These are phyloP conservation scores for Steinernema feltiae DNA, from an alignment of 1,140 invertebrate genomes.

Conservation along the genomic window DNA sequence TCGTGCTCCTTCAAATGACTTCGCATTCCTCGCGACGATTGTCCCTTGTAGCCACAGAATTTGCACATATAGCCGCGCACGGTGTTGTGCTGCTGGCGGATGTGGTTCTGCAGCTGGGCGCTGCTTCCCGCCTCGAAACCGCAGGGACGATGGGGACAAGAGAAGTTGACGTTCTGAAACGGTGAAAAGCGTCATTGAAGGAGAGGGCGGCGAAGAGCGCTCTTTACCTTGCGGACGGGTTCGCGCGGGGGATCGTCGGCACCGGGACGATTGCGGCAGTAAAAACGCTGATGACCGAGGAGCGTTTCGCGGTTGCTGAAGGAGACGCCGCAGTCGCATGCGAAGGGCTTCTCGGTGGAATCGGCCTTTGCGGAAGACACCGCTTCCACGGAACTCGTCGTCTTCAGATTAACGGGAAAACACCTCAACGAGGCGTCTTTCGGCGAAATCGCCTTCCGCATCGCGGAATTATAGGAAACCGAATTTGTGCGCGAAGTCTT, in stretches of 20 bases:
- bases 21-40: background rate
- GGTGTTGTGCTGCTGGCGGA: slow-evolving; percentile 19
- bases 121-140: background rate
- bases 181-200: background rate
- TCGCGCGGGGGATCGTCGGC: slow-evolving; percentile 16
- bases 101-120: slow-evolving; percentile 19
- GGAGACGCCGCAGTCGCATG: slow-evolving; percentile 26
- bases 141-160: slow-evolving; percentile 21
- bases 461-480: too few relatives aligned
- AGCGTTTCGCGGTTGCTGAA: slow-evolving; percentile 21
- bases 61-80: slow-evolving; percentile 30
- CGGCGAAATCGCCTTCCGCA: too few relatives aligned
- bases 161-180: slow-evolving; percentile 19
- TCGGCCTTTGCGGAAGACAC: background rate
- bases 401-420: too few relatives aligned
- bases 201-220: too few relatives aligned
- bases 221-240: slow-evolving; percentile 23
- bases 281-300: slow-evolving; percentile 25
- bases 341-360: slow-evolving; percentile 25
- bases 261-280: slow-evolving; percentile 19
- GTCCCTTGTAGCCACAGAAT: slow-evolving; percentile 24
- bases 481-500: background rate
- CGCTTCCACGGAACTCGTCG: background rate
- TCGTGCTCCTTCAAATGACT: slow-evolving; percentile 1
- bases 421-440: too few relatives aligned